Evolutionary conservation across 2,113 vertebrate species (phyloP).

Genomic region (Hoplias malabaricus): DNA sequence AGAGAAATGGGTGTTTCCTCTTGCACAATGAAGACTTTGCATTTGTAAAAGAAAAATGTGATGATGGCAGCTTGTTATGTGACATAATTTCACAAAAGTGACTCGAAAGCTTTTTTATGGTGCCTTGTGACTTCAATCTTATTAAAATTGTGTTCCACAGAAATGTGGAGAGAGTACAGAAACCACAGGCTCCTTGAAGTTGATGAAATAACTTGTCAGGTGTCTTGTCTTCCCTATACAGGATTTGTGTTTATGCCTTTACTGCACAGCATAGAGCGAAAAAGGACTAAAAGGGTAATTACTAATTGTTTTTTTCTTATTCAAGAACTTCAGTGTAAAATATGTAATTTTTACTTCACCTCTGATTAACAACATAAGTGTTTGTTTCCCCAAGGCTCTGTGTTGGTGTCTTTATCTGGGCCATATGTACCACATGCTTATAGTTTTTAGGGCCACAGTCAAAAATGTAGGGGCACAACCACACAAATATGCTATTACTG

Average conservation of each 20-base stretch:
- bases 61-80: slow-evolving; percentile 16
- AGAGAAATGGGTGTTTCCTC: slow-evolving; percentile 12
- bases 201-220: neutral
- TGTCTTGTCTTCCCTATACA: neutral
- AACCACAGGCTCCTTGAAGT: neutral
- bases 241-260: slow-evolving; percentile 16
- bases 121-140: slow-evolving; percentile 15
- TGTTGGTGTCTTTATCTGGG: too few relatives aligned
- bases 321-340: too few relatives aligned
- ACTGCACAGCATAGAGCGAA: slow-evolving; percentile 18
- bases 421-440: too few relatives aligned
- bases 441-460: too few relatives aligned
- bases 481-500: too few relatives aligned
- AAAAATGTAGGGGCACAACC: too few relatives aligned
- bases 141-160: slow-evolving; percentile 1
- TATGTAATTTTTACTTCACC: too few relatives aligned
- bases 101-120: slow-evolving; percentile 2
- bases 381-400: too few relatives aligned
- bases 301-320: neutral
- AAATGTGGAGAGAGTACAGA: neutral
- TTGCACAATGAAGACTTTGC: slow-evolving; percentile 18
- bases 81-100: neutral
- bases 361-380: too few relatives aligned
- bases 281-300: slow-evolving; percentile 8
- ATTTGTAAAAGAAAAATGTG: slow-evolving; percentile 14